Conservation (phyloP, 2,797 vertebrate species). For the Scolopax bukidnonensis region DNA sequence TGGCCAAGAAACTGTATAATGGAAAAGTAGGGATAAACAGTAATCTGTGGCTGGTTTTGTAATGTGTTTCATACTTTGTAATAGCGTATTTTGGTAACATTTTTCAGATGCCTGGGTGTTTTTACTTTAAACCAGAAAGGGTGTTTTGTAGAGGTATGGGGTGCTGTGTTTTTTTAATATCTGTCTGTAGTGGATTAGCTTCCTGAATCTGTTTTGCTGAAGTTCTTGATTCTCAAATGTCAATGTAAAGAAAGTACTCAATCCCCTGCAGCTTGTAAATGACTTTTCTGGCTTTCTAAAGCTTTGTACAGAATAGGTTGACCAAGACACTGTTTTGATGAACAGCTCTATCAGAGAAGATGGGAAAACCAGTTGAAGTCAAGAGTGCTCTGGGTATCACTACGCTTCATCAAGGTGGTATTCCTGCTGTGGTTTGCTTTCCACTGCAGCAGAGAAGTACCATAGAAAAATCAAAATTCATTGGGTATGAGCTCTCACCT, state of each 20-base stretch:
- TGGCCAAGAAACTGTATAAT: background rate
- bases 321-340: background rate
- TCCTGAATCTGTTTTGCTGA: background rate
- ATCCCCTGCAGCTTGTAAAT: background rate
- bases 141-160: background rate
- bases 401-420: background rate
- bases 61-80: background rate
- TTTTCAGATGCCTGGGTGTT: background rate
- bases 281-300: background rate
- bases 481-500: background rate
- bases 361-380: background rate
- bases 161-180: background rate
- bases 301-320: background rate
- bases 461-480: background rate
- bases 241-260: background rate
- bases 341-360: background rate
- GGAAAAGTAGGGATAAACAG: background rate
- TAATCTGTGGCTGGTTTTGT: background rate
- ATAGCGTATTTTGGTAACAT: no score
- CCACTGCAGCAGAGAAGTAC: background rate
- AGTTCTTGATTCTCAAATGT: background rate
- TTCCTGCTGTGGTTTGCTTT: background rate
- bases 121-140: background rate
- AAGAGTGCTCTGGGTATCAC: background rate
- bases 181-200: background rate